Percentiles rank a stretch among this genome's conserved stretches.
phyloP scores from a whole-genome alignment of 2,113 vertebrate species.

The Centropristis striata region DNA sequence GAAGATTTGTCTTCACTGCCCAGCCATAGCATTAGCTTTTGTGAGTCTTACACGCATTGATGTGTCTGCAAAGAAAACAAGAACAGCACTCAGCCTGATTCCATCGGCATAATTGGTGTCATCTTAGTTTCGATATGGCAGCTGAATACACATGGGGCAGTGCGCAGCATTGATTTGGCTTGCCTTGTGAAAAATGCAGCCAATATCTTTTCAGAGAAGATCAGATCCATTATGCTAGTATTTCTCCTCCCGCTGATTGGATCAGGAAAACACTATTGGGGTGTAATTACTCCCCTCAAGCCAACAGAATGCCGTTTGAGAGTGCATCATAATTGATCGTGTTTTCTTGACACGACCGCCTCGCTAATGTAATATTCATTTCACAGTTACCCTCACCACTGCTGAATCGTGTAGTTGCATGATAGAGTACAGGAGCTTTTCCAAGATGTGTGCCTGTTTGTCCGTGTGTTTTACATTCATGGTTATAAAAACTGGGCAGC shows the following conservation, averaged over 20 bases:
- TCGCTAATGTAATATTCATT: slow-evolving; percentile 45
- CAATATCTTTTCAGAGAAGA: slow-evolving; percentile 50
- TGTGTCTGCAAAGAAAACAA: slow-evolving; percentile 35
- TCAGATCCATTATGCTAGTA: slow-evolving; percentile 51
- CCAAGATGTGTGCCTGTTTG: background rate
- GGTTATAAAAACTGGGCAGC: background rate
- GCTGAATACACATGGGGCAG: slow-evolving; percentile 35
- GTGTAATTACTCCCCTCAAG: slow-evolving; percentile 57
- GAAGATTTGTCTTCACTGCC: slow-evolving; percentile 25
- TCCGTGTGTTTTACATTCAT: slow-evolving; percentile 12
- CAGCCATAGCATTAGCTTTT: slow-evolving; percentile 20
- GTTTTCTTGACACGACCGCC: slow-evolving; percentile 43
- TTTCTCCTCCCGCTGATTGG: slow-evolving; percentile 50
- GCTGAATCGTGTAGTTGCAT: slow-evolving; percentile 18
- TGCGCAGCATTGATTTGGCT: slow-evolving; percentile 60
- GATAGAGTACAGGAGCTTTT: slow-evolving; percentile 14
- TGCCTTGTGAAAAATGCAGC: slow-evolving; percentile 28
- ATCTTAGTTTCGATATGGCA: slow-evolving; percentile 40
- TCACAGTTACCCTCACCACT: slow-evolving; percentile 24
- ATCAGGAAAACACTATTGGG: slow-evolving; percentile 40
- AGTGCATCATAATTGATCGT: slow-evolving; percentile 58
- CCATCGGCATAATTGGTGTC: slow-evolving; percentile 64
- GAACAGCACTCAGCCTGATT: slow-evolving; percentile 35
- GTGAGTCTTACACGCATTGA: slow-evolving; percentile 33
- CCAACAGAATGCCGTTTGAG: slow-evolving; percentile 28